phyloP scores from a whole-genome alignment of 2,888 invertebrate species.

The Dendrolimus pini region DNA sequence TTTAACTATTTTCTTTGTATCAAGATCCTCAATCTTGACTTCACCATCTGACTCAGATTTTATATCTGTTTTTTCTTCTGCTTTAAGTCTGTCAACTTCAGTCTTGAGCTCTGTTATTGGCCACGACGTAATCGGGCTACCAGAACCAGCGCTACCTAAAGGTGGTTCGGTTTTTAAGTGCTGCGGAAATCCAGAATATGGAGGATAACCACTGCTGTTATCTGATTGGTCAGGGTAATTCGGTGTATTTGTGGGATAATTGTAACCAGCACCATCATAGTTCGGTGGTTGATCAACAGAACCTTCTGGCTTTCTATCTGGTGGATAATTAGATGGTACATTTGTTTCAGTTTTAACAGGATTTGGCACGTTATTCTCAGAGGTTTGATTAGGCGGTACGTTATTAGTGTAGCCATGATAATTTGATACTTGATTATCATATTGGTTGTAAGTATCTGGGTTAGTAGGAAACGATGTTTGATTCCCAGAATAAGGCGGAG shows the following conservation, averaged over 20 bases:
- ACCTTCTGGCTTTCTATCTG: slow-evolving; percentile 41
- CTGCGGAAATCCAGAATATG: slow-evolving; percentile 45
- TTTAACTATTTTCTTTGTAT: slow-evolving; percentile 64
- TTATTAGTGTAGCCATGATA: slow-evolving; percentile 49
- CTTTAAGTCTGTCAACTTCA: slow-evolving; percentile 60
- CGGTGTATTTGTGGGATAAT: slow-evolving; percentile 40
- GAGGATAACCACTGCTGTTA: slow-evolving; percentile 35
- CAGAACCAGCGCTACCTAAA: slow-evolving; percentile 51
- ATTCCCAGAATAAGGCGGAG: slow-evolving; percentile 37
- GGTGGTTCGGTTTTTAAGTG: slow-evolving; percentile 60
- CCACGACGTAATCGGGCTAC: slow-evolving; percentile 60
- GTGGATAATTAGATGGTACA: slow-evolving; percentile 23
- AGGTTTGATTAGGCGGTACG: slow-evolving; percentile 30
- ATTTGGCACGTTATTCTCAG: slow-evolving; percentile 22
- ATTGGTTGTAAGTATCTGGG: slow-evolving; percentile 40
- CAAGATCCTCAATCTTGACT: slow-evolving; percentile 70
- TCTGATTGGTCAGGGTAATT: slow-evolving; percentile 39
- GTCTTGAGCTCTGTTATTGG: slow-evolving; percentile 64
- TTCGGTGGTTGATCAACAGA: slow-evolving; percentile 25
- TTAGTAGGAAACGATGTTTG: slow-evolving; percentile 39
- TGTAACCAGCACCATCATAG: slow-evolving; percentile 39
- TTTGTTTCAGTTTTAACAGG: slow-evolving; percentile 33
- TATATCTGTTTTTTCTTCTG: slow-evolving; percentile 61
- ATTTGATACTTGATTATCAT: slow-evolving; percentile 39
- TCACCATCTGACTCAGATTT: slow-evolving; percentile 74